Base-by-base conservation (phyloP, 1,140 invertebrate species). In the Sarcophaga peregrina region DNA sequence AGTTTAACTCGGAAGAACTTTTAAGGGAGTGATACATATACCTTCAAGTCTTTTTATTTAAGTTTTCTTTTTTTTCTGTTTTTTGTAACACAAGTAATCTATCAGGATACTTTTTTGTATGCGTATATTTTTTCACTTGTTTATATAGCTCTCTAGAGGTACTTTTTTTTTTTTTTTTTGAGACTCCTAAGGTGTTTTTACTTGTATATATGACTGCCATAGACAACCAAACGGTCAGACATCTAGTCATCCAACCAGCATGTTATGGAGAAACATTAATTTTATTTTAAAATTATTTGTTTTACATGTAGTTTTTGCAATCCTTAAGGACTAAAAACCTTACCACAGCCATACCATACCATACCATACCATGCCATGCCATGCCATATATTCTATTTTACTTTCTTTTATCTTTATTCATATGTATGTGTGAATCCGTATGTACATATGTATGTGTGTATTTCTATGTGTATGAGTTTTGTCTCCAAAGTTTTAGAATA, bases 241-340 rank as follows among this genome's bases (percentile, higher is more conserved):
- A 37, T 37, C 62, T 10, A 68, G 17, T 8, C n/a, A 9, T 68
- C 25, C 25, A 37, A 37, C 25, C 25, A 37, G 25, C 54, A 58
- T 52, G 50, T 52, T 37, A 25, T 1, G 8, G 20, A 20, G 20
- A 68, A 68, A 68, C 62, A 68, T 68, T 68, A 68, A 68, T 68
- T 68, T 68, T 68, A 68, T 68, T 68, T 68, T 25, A 68, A 37
- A 68, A 68, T 68, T 68, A 68, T 68, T 68, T 68, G 62, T 68
- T 68, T 68, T 68, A 68, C 62, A 68, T 68, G 17, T 7, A 20
- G n/a, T 68, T 68, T 68, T 58, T 68, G 17, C 20, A 37, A 37
- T 37, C 25, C 25, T 37, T 37, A 37, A 37, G 25, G 25, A 37
- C 25, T 4, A 37, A 37, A 37, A 37, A 37, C n/a, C 62, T 25